Percentiles rank a stretch among this genome's conserved stretches.
These are phyloP conservation scores for Gortyna flavago DNA, from an alignment of 2,888 invertebrate species.

Conservation along the genomic window DNA sequence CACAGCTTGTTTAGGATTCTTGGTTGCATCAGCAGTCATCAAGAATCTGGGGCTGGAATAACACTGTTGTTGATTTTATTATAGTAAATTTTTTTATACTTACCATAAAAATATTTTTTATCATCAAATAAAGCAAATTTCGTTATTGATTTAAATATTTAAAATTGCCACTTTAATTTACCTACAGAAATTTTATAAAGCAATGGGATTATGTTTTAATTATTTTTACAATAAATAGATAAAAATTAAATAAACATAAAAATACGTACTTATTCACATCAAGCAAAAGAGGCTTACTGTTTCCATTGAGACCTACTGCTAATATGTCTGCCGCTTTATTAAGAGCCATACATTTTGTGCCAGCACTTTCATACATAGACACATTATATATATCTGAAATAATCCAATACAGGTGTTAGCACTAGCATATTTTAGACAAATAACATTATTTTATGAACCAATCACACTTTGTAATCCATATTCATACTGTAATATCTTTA, in stretches of 20 bases:
- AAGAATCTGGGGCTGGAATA: constrained; percentile 74
- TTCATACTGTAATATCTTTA: not conserved
- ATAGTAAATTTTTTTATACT: not conserved
- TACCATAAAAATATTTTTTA: not conserved
- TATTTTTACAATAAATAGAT: not conserved
- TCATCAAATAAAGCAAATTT: not conserved
- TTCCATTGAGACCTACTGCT: constrained; percentile 83
- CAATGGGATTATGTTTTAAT: not conserved
- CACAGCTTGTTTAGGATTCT: constrained; percentile 72
- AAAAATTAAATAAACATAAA: constrained; percentile 36
- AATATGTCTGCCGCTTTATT: constrained; percentile 73
- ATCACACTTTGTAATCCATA: not conserved
- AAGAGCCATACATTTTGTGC: constrained; percentile 78
- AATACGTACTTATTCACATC: constrained; percentile 82
- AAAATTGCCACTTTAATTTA: not conserved
- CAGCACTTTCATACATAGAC: constrained; percentile 69
- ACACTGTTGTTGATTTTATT: constrained; percentile 25
- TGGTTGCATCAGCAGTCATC: constrained; percentile 66
- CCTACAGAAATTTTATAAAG: not conserved
- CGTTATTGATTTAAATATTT: not conserved
- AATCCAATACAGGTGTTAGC: not conserved
- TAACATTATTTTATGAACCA: not conserved
- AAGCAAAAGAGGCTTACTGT: constrained; percentile 80
- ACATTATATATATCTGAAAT: constrained; percentile 71
- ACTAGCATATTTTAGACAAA: not conserved